Evolutionary conservation across 2,888 invertebrate genomes (phyloP).

Genomic region (Leistus spinibarbis): DNA sequence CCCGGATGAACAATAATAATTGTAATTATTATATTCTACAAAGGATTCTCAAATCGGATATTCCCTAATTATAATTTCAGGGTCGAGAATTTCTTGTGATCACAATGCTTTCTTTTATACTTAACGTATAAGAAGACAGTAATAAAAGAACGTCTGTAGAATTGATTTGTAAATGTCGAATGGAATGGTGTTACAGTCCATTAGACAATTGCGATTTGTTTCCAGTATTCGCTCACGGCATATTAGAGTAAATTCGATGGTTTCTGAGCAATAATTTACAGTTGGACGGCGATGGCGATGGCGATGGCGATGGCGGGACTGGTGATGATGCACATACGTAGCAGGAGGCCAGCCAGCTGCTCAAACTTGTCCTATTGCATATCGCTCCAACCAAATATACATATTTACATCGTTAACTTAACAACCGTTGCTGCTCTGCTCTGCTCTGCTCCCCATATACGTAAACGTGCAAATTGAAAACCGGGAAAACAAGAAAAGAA

Average conservation of each 20-base stretch:
- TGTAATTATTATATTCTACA: no score
- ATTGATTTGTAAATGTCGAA: neutral
- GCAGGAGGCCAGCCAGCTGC: no score
- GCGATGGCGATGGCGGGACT: no score
- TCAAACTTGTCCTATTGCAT: neutral
- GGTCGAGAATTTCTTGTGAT: no score
- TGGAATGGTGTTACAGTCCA: neutral
- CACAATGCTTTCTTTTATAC: no score
- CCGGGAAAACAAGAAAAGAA: no score
- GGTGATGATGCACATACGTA: neutral
- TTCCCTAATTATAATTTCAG: no score
- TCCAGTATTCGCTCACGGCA: neutral
- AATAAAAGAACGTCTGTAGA: neutral
- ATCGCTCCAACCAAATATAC: neutral
- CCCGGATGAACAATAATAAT: no score
- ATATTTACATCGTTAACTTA: neutral
- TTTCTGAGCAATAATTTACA: neutral
- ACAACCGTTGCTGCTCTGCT: neutral
- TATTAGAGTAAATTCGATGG: constrained; percentile 8
- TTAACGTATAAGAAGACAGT: neutral
- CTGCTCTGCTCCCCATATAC: no score
- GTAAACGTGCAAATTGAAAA: neutral
- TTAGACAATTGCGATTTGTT: constrained; percentile 4
- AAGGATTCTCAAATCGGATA: no score
- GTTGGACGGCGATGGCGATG: neutral